These are phyloP conservation scores for Agrypnus murinus DNA, from an alignment of 2,888 invertebrate genomes.

Conservation along the genomic window DNA sequence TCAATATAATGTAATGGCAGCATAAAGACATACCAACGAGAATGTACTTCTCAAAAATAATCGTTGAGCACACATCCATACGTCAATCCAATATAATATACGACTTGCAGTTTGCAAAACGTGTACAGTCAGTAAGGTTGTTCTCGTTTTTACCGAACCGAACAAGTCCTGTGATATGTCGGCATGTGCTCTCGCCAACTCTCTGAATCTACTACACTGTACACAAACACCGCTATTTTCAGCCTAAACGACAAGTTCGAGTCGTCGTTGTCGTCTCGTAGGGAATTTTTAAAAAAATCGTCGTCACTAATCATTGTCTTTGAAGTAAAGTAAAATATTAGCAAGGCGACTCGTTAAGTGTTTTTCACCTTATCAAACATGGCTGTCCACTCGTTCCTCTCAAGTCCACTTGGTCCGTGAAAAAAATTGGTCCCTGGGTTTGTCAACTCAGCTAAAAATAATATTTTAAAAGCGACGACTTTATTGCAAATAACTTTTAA, in stretches of 20 bases:
- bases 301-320: slow-evolving; percentile 44
- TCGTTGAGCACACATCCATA: slow-evolving; percentile 65
- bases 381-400: no score
- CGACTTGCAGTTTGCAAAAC: slow-evolving; percentile 64
- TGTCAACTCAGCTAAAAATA: slow-evolving; percentile 14
- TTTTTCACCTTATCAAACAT: slow-evolving; percentile 40
- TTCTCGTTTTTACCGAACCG: slow-evolving; percentile 62
- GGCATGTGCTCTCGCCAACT: slow-evolving; percentile 55
- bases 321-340: slow-evolving; percentile 37
- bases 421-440: no score
- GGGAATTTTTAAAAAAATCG: slow-evolving; percentile 37
- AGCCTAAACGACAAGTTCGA: slow-evolving; percentile 27
- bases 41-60: slow-evolving; percentile 70
- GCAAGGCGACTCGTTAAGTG: slow-evolving; percentile 36
- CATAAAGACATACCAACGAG: slow-evolving; percentile 66
- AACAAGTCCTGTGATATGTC: slow-evolving; percentile 60
- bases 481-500: slow-evolving; percentile 35
- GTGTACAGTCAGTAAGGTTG: slow-evolving; percentile 64
- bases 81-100: slow-evolving; percentile 68
- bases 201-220: slow-evolving; percentile 11
- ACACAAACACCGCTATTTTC: slow-evolving; percentile 35
- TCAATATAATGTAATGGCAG: slow-evolving; percentile 66
- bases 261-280: neutral
- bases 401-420: neutral
- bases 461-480: slow-evolving; percentile 29